Base-by-base conservation (phyloP, 2,797 vertebrate species). In the Rhynchonycteris naso region DNA sequence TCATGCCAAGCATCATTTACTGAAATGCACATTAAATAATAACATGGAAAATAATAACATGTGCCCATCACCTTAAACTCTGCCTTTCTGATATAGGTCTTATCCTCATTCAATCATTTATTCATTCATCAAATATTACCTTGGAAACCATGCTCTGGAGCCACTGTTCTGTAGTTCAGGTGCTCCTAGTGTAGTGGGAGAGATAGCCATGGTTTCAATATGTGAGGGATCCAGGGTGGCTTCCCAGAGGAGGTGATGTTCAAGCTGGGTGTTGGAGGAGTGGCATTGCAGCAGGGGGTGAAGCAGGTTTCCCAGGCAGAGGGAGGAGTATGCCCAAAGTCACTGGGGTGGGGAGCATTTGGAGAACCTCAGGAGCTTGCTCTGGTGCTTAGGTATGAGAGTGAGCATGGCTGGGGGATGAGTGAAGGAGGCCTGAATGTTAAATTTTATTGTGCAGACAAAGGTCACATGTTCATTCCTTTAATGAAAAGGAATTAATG, bases 31-130 rank as follows among this genome's bases (percentile, higher is more conserved):
- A 89, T 82, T 88, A 75, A 71, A 94, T 76, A 63, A 43, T 76
- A 91, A 84, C 3, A 4, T 52, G 50, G 71, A 83, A 88, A 94
- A 91, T 80, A 50, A 88, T 28, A 61, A 50, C 78, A 52, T 71
- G 47, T 52, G 28, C n/a, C 86, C 30, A 87, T 90, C 26, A 33
- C 63, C 79, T 61, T 86, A 76, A 54, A 66, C 58, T 59, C 81
- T 79, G 26, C 43, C 78, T 82, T 86, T 58, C 58, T 56, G 65
- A 38, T 87, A 54, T 26, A 52, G 7, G 28, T 78, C 58, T 79
- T 28, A 54, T 4, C 0, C 12, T 82, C 58, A 89, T 78, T 38
- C 43, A 43, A 33, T 30, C 30, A 43, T 50, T 87, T 21, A 50
- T 52, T 58, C 76, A 83, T 54, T 78, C 16, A 50, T 66, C 68